A percentile compares a stretch with the other conserved stretches of the same genome.
Conservation (phyloP, 2,888 invertebrate genomes). For the Fabriciana adippe region DNA sequence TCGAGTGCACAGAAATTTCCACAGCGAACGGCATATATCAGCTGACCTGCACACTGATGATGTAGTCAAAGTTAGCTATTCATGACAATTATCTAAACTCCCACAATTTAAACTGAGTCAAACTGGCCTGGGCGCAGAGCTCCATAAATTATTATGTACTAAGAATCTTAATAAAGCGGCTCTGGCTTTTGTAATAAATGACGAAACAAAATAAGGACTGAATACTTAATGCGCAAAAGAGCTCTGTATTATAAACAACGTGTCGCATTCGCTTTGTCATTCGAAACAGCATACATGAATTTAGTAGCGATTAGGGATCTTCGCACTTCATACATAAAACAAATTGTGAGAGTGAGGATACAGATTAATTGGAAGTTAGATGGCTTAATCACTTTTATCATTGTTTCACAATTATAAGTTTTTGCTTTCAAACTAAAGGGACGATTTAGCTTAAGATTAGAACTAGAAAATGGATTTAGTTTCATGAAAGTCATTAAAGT, state of each 20-base stretch:
- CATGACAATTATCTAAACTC: constrained; percentile 51
- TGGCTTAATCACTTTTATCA: neutral
- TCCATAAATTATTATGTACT: constrained; percentile 68
- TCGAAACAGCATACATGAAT: constrained; percentile 30
- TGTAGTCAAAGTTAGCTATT: constrained; percentile 38
- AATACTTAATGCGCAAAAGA: constrained; percentile 66
- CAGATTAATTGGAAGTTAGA: neutral
- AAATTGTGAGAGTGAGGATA: neutral
- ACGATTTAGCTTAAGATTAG: constrained; percentile 41
- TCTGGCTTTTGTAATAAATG: constrained; percentile 73
- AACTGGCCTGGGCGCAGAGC: constrained; percentile 49
- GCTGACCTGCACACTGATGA: constrained; percentile 48
- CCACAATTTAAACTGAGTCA: constrained; percentile 66
- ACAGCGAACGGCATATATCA: constrained; percentile 39
- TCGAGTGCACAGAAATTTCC: constrained; percentile 44
- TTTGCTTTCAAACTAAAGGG: constrained; percentile 1
- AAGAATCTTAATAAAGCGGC: constrained; percentile 76
- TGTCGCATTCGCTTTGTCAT: constrained; percentile 44
- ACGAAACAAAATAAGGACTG: constrained; percentile 72
- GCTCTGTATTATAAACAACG: constrained; percentile 48
- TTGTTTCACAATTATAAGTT: neutral
- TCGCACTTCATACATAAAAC: constrained; percentile 24
- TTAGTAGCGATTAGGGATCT: constrained; percentile 33
- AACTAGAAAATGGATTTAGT: constrained; percentile 42
- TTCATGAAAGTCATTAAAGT: constrained; percentile 63